Base-by-base conservation (phyloP, 2,797 vertebrate species). In the Anableps anableps region DNA sequence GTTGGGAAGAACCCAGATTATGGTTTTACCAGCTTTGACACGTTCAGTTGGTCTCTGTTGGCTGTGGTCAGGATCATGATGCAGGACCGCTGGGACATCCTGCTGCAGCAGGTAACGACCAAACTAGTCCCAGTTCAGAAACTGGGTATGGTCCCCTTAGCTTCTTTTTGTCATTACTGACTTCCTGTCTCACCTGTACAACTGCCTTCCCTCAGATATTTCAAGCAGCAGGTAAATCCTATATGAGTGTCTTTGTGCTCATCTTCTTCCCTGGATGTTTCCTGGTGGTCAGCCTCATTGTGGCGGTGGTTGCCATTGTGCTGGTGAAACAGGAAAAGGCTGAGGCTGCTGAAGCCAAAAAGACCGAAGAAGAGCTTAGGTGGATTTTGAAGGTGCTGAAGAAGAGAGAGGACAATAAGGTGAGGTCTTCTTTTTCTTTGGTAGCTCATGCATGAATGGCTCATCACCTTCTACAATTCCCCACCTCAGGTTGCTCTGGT, bases 21-120 rank as follows among this genome's bases (percentile, higher is more conserved):
- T 0, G 97, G 97, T 77, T 98, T 96, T 93, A 99, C 97, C 83
- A 98, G 91, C 88, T 99, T 95, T 0, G 97, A 99, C 91, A 95
- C 89, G 16, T 98, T 99, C 83, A 96, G 96, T 74, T 98, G 97
- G 97, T 97, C 97, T 74, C 97, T 98, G 88, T 96, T 99, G 66
- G 72, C 96, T 4, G 90, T 97, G 62, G 96, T 98, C 91, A 95
- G 97, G 77, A 95, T 99, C 60, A 96, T 98, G 96, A 98, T 96
- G 0, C 96, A 97, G 81, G 97, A 98, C 91, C 97, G 75, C 80
- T 98, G 96, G 97, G 98, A 98, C 71, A 94, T 97, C 84, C 96
- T 99, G 82, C 94, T 98, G 88, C 95, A 96, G 74, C 83, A 97
- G 96, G 97, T 98, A 88, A 79, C 84, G 83, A 51, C 17, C 48